phyloP scores from a whole-genome alignment of 2,888 invertebrate genomes.

The Perithous albicinctus region DNA sequence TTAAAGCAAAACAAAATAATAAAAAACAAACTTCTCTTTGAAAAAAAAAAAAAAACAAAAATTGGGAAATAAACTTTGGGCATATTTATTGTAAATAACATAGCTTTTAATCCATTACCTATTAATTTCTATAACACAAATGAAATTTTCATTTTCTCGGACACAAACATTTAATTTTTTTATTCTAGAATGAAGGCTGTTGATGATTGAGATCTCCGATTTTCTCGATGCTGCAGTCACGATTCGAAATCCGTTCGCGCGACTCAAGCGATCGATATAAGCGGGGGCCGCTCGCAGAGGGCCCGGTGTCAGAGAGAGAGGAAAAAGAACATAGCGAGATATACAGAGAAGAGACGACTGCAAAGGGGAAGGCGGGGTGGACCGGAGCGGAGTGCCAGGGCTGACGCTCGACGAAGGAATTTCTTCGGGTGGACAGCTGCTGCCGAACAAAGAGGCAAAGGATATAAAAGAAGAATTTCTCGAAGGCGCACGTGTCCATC shows the following conservation, averaged over 20 bases:
- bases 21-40: background rate
- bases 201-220: constrained; percentile 52
- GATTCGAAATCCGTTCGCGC: constrained; percentile 48
- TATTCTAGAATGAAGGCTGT: background rate
- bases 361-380: constrained; percentile 26
- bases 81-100: too few species aligned
- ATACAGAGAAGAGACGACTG: constrained; percentile 33
- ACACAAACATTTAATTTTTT: background rate
- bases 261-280: constrained; percentile 20
- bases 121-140: background rate
- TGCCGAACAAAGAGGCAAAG: constrained; percentile 72
- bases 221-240: constrained; percentile 42
- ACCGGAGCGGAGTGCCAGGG: constrained; percentile 59
- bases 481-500: constrained; percentile 81
- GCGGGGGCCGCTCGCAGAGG: background rate
- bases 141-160: background rate
- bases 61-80: too few species aligned
- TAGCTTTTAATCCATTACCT: too few species aligned
- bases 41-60: too few species aligned
- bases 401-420: constrained; percentile 81
- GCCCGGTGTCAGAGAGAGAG: constrained; percentile 1
- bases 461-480: constrained; percentile 82
- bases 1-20: background rate
- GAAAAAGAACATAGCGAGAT: constrained; percentile 36
- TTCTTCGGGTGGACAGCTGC: constrained; percentile 82